Conservation (phyloP, 2,113 vertebrate species). For the Calyptommatus sinebrachiatus region DNA sequence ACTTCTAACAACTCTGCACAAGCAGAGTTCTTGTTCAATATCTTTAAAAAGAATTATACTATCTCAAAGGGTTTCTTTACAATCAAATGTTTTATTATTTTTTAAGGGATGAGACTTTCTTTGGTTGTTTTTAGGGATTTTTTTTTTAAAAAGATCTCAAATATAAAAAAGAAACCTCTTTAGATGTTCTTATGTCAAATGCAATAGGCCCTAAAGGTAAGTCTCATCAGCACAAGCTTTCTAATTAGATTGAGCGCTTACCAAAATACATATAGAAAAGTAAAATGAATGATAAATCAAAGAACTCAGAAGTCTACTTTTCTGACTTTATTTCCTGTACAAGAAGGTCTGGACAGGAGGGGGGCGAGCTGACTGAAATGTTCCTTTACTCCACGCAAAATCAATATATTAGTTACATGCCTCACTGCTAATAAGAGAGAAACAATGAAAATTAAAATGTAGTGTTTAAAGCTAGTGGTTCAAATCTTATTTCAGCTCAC, state of each 20-base stretch:
- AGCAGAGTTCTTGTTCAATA: not conserved
- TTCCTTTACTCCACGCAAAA: not conserved
- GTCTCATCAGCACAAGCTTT: not conserved
- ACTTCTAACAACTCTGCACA: not conserved
- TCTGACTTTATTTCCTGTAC: not conserved
- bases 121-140: not conserved
- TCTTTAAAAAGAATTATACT: conserved; percentile 17
- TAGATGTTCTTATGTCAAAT: not conserved
- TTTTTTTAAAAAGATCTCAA: no score
- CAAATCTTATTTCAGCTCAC: not conserved
- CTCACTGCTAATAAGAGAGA: not conserved
- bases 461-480: not conserved
- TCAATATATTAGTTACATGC: not conserved
- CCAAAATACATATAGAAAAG: conserved; percentile 6
- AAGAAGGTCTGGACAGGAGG: not conserved
- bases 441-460: not conserved
- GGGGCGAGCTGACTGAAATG: not conserved
- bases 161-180: not conserved
- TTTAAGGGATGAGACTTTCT: not conserved
- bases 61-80: not conserved
- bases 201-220: not conserved
- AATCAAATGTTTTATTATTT: not conserved
- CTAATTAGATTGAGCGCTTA: not conserved
- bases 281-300: not conserved
- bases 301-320: not conserved